Percentiles rank a stretch among this genome's conserved stretches.
Evolutionary conservation across 2,797 vertebrate species (phyloP).

Genomic region (Echiichthys vipera): DNA sequence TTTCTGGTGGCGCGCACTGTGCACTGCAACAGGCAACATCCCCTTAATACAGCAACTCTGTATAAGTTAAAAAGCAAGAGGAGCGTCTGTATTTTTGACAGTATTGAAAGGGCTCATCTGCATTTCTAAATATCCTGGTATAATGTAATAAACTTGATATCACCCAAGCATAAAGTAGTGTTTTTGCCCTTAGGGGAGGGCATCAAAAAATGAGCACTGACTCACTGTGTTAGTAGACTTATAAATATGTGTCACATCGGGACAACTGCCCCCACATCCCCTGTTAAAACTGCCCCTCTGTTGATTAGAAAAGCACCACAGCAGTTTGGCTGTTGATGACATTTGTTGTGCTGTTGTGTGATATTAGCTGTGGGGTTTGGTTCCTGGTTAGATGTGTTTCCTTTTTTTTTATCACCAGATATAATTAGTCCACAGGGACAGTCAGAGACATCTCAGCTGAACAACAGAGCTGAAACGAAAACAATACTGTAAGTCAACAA

Average conservation of each 20-base stretch:
- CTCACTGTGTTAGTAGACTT: not conserved
- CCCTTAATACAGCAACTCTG: too few species aligned
- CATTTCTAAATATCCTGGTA: too few species aligned
- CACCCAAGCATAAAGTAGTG: too few species aligned
- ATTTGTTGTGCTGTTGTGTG: slow-evolving; percentile 39
- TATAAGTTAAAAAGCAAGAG: too few species aligned
- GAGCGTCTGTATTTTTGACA: too few species aligned
- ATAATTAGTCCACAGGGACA: slow-evolving; percentile 57
- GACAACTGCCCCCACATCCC: not conserved
- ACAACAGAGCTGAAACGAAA: slow-evolving; percentile 23
- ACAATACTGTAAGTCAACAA: slow-evolving; percentile 17
- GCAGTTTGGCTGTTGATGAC: slow-evolving; percentile 23
- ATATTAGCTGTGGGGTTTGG: slow-evolving; percentile 34
- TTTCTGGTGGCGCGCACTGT: too few species aligned
- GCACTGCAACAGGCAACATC: too few species aligned
- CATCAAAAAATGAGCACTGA: slow-evolving; percentile 10
- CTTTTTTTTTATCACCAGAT: slow-evolving; percentile 46
- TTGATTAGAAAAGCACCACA: slow-evolving; percentile 17
- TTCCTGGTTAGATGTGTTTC: slow-evolving; percentile 28
- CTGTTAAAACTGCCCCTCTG: not conserved
- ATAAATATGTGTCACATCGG: slow-evolving; percentile 10
- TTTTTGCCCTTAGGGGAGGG: too few species aligned
- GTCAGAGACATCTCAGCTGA: slow-evolving; percentile 25
- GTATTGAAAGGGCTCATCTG: too few species aligned
- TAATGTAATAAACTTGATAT: too few species aligned